Evolutionary conservation across 2,113 vertebrate species (phyloP), one percentile per base, ranked within the genome.

Genomic region (Stigmatopora argus): DNA sequence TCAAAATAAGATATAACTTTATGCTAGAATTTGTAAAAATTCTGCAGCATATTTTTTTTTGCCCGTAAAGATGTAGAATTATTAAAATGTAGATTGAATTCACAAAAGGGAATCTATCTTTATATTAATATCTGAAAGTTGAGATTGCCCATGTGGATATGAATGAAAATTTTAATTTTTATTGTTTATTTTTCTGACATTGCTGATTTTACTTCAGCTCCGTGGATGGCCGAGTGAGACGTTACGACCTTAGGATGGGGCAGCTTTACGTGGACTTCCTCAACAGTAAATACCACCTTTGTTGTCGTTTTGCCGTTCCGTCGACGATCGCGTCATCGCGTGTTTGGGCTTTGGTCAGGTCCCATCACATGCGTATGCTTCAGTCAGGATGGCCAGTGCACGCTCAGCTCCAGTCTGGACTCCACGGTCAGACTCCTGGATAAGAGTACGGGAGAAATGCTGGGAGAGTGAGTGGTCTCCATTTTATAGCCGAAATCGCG

Each of bases 321-420:
- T 64, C 2, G 18, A 7, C 8, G n/a, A 14, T 17, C 3, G 5
- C 1, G 5, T 56, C 55, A 69, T 15, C 0, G 12, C 6, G 3
- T 52, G 11, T 67, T 18, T 71, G 44, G 72, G 35, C 2, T n/a
- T 2, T 64, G 3, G 49, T 52, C 81, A 97, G 95, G 94, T 86
- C 94, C 96, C 49, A 93, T 98, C 85, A 96, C 94, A 1, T 95
- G 95, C n/a, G 92, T 94, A 68, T 95, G 95, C 75, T 96, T 97
- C 88, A 98, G 92, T 88, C 93, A 89, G 68, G 95, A 97, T 0
- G 90, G 92, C 10, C 95, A 96, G 79, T 96, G 95, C 46, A 87
- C 84, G 0, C 86, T 97, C 65, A 90, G 84, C 11, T 92, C 95
- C 79, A 94, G 91, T 67, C 88, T 97, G 67, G 96, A 97, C 72